A percentile compares a stretch with the other conserved stretches of the same genome.
phyloP scores from a whole-genome alignment of 2,797 vertebrate species.

The Malacoctenus gilli region DNA sequence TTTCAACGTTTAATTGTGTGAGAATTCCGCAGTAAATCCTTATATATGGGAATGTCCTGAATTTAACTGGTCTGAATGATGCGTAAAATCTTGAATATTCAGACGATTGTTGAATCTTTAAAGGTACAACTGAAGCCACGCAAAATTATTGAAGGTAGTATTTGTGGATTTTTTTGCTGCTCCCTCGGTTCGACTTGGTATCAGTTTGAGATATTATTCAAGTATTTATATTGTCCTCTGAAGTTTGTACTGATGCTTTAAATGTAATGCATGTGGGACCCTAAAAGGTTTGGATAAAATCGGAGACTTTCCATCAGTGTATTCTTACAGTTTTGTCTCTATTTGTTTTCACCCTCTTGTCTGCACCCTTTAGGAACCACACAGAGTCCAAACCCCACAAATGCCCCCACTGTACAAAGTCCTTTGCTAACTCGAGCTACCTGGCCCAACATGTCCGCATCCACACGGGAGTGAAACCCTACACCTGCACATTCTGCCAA shows the following conservation, averaged over 20 bases:
- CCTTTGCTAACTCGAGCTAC: conserved; percentile 99
- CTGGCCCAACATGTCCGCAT: conserved; percentile 98
- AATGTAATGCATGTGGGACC: neutral
- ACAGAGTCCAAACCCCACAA: conserved; percentile 99
- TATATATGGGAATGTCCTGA: neutral
- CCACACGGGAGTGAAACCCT: conserved; percentile 98
- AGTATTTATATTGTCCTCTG: neutral
- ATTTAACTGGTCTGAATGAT: neutral
- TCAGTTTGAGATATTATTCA: neutral
- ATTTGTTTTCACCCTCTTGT: conserved; percentile 30
- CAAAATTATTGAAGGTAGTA: too few relatives aligned
- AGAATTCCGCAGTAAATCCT: too few relatives aligned
- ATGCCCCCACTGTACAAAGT: conserved; percentile 98
- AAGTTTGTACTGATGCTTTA: neutral
- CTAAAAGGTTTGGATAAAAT: conserved; percentile 4
- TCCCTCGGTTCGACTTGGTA: too few relatives aligned
- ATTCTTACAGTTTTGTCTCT: too few relatives aligned
- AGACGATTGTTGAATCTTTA: neutral
- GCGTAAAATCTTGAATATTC: neutral
- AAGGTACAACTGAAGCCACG: too few relatives aligned
- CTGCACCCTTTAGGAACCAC: conserved; percentile 81
- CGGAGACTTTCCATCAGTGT: too few relatives aligned
- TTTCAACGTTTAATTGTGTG: too few relatives aligned
- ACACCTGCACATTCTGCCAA: conserved; percentile 95
- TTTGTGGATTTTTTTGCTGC: too few relatives aligned